A percentile compares a stretch with the other conserved stretches of the same genome.
Conservation (phyloP, 30 jellyfish, hydroid and myxozoan genomes). For the Hydractinia echinata region DNA sequence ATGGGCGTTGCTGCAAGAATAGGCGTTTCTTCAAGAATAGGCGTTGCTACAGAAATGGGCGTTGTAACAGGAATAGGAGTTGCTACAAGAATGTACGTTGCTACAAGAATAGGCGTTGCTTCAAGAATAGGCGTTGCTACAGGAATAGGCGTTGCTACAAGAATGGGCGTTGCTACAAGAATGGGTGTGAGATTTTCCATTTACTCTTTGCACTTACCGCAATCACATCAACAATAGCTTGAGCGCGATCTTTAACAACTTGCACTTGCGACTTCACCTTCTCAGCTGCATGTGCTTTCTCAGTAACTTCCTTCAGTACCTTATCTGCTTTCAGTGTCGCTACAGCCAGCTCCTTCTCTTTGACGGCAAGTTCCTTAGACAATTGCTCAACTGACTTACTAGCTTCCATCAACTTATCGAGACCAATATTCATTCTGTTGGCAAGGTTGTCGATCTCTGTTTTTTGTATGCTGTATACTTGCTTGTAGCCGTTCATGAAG, state of each 20-base stretch:
- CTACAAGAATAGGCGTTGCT: no score
- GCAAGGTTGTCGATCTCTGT: constrained; percentile 61
- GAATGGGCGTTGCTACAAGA: no score
- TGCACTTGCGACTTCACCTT: constrained; percentile 81
- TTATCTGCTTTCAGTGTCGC: constrained; percentile 88
- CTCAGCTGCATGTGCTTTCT: constrained; percentile 88
- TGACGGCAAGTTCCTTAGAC: constrained; percentile 70
- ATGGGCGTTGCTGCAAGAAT: no score
- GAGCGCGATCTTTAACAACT: constrained; percentile 83
- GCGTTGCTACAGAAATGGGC: no score
- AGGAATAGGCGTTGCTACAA: no score
- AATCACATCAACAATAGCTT: constrained; percentile 73
- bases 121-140: no score
- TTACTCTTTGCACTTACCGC: constrained; percentile 38
- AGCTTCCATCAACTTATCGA: constrained; percentile 73
- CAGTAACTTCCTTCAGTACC: constrained; percentile 85
- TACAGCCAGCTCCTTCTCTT: constrained; percentile 78
- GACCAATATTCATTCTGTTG: constrained; percentile 74
- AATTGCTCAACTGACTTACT: constrained; percentile 71
- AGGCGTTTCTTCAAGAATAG: no score
- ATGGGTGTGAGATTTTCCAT: no score
- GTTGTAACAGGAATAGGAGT: no score
- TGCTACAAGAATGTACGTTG: no score
- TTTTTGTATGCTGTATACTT: constrained; percentile 57
- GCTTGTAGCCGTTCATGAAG: constrained; percentile 63